These are phyloP conservation scores for Lordiphosa collinella DNA, from an alignment of 1,140 invertebrate species.

Conservation along the genomic window DNA sequence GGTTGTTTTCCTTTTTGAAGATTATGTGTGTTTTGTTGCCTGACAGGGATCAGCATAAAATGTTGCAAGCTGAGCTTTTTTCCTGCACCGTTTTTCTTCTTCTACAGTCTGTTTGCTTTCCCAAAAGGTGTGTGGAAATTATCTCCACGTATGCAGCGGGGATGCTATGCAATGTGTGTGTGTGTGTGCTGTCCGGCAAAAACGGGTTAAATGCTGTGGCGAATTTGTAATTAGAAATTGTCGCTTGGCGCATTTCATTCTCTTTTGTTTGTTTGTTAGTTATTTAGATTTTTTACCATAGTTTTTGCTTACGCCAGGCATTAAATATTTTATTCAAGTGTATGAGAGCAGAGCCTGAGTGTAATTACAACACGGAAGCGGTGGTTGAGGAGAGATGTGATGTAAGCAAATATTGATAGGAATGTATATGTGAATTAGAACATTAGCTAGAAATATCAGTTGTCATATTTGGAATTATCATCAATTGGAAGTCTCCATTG, in stretches of 20 bases:
- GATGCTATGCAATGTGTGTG: neutral
- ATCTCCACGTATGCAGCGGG: conserved; percentile 39
- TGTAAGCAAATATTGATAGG: too few relatives aligned
- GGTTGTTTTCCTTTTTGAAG: conserved; percentile 79
- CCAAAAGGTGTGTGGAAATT: conserved; percentile 52
- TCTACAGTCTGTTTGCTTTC: conserved; percentile 19
- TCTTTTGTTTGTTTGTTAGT: conserved; percentile 51
- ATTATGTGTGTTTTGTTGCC: conserved; percentile 80
- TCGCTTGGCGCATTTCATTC: conserved; percentile 72
- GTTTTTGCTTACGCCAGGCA: conserved; percentile 32
- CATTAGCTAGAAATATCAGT: too few relatives aligned
- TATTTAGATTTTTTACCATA: conserved; percentile 37
- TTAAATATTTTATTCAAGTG: conserved; percentile 65
- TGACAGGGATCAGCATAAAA: conserved; percentile 80
- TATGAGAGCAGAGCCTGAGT: too few relatives aligned
- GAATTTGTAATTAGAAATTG: conserved; percentile 79
- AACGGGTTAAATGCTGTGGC: conserved; percentile 76
- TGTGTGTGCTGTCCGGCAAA: conserved; percentile 50
- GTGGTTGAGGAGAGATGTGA: too few relatives aligned
- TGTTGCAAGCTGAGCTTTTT: conserved; percentile 79
- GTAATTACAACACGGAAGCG: too few relatives aligned
- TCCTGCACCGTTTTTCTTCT: conserved; percentile 19
- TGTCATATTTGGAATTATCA: too few relatives aligned
- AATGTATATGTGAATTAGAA: too few relatives aligned
- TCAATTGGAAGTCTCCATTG: too few relatives aligned